phyloP scores from a whole-genome alignment of 2,797 vertebrate species.

The Acipenser transmontanus region DNA sequence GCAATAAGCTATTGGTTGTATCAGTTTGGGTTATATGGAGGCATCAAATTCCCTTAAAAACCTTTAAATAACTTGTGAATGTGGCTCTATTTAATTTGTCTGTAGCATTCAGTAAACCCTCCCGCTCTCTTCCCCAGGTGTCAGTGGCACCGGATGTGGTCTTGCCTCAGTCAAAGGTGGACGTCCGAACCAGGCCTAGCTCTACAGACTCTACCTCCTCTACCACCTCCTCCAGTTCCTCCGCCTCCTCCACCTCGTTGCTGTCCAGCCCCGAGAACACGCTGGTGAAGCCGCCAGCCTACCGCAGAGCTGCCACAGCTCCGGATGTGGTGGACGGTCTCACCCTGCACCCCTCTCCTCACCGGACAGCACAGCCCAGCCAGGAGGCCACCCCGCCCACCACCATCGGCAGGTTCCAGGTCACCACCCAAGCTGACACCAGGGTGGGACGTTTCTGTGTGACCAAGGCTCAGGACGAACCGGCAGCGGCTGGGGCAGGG shows the following conservation, averaged over 20 bases:
- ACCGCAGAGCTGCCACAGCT: conserved; percentile 26
- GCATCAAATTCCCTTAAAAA: too few species aligned
- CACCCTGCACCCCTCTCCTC: conserved; percentile 19
- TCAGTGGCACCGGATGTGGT: conserved; percentile 42
- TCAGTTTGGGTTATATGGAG: too few species aligned
- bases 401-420: conserved; percentile 81
- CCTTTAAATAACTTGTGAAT: too few species aligned
- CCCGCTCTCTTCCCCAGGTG: conserved; percentile 36
- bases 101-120: too few species aligned
- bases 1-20: too few species aligned
- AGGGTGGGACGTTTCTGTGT: conserved; percentile 83
- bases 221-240: conserved; percentile 38
- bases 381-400: conserved; percentile 52
- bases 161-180: conserved; percentile 29
- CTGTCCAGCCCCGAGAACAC: conserved; percentile 86
- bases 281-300: conserved; percentile 57
- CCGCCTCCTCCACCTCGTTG: conserved; percentile 59
- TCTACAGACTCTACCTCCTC: conserved; percentile 47
- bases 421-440: conserved; percentile 58
- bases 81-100: too few species aligned
- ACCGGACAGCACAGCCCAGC: conserved; percentile 28
- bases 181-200: conserved; percentile 36
- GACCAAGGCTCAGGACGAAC: conserved; percentile 59
- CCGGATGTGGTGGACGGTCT: conserved; percentile 58
- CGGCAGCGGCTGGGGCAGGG: not conserved